phyloP scores from a whole-genome alignment of 1,140 invertebrate genomes.

The Drosophila suzukii region DNA sequence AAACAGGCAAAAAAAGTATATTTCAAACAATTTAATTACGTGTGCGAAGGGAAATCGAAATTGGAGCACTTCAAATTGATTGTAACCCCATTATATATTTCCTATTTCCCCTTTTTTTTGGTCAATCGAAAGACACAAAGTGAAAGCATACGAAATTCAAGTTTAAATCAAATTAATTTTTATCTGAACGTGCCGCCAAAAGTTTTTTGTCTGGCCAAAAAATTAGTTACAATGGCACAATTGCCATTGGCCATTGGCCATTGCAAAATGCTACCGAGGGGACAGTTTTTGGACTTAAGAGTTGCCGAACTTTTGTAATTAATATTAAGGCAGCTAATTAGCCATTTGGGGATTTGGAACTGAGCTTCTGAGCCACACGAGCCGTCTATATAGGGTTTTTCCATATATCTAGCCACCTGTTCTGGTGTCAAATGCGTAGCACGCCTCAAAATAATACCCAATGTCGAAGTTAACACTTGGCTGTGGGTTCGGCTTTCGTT shows the following conservation, averaged over 20 bases:
- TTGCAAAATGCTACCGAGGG: constrained; percentile 45
- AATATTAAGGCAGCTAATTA: constrained; percentile 76
- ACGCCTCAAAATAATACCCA: constrained; percentile 29
- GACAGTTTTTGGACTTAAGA: constrained; percentile 50
- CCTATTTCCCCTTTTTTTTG: constrained; percentile 28
- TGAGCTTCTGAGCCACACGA: constrained; percentile 10
- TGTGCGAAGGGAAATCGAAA: constrained; percentile 23
- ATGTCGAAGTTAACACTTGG: constrained; percentile 19
- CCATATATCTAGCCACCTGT: constrained; percentile 12
- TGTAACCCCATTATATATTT: constrained; percentile 44
- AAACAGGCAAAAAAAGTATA: neutral
- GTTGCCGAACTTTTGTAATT: constrained; percentile 70
- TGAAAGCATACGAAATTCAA: constrained; percentile 72
- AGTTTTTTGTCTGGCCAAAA: constrained; percentile 41
- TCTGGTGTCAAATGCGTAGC: constrained; percentile 15
- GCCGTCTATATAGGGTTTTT: neutral
- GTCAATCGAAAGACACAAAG: constrained; percentile 23
- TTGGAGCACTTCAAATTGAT: constrained; percentile 45
- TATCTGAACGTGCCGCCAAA: constrained; percentile 38
- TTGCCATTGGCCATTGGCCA: constrained; percentile 12
- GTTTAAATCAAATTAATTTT: constrained; percentile 52
- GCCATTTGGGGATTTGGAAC: constrained; percentile 38
- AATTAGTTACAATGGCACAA: constrained; percentile 18
- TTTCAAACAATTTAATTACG: constrained; percentile 15
- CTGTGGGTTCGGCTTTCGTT: constrained; percentile 9